Base-by-base conservation (phyloP, 2,888 invertebrate species). In the Drosophila nigritarsus region DNA sequence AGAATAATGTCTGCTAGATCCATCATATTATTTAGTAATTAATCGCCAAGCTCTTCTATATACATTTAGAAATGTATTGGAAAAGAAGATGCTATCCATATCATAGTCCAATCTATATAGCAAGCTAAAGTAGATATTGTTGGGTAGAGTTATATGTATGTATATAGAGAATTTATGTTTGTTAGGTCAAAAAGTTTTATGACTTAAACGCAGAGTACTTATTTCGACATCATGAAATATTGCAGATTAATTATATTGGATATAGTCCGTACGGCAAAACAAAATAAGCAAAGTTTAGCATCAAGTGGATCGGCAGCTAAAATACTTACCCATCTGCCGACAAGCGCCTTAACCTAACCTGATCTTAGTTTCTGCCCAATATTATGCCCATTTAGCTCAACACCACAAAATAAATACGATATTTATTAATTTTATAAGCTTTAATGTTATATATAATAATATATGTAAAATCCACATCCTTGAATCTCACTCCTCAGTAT, bases 341-440 rank as follows among this genome's bases (percentile, higher is more conserved):
- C 40, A 20, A 18, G 8, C 8, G 11, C 1, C 20, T 11, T 11
- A 42, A 11, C 0, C 11, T 11, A 42, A 11, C 5, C 42, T 42
- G 11, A 42, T 20, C 0, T 42, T n/a, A n/a, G 8, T 40, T 9
- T 40, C 38, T 9, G 38, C 3, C 38, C 6, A 42, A 42, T 11
- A 3, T n/a, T 11, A 20, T 20, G n/a, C 0, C 1, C 4, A n/a
- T 9, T 40, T 40, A 0, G 34, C 13, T 0, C 5, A 13, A 34
- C 34, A 13, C 13, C 34, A 34, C 13, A 2, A 34, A 34, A 34
- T 34, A 0, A 30, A 2, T 30, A 30, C 29, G 7, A 7, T 30
- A 30, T 30, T 30, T 30, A 0, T 30, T 29, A 1, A 30, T 38
- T 0, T 0, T 18, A 38, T 8, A 36, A 7, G 18, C 36, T 40